Percentiles rank a stretch among this genome's conserved stretches.
Evolutionary conservation across 2,888 invertebrate species (phyloP).

Genomic region (Ecdyonurus torrentis): DNA sequence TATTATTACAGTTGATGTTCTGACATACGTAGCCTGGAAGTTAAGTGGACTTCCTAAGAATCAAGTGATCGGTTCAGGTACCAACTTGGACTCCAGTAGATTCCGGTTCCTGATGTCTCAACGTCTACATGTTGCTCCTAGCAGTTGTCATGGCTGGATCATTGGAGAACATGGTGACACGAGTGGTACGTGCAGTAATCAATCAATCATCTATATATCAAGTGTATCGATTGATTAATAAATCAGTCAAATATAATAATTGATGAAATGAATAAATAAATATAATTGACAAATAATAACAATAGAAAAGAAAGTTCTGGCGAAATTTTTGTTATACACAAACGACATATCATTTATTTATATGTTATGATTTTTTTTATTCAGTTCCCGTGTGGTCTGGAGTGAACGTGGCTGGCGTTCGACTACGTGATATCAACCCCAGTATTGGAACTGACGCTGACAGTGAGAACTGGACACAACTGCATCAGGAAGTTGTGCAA

Average conservation of each 20-base stretch:
- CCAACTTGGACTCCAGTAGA: conserved; percentile 81
- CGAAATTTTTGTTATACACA: too few species aligned
- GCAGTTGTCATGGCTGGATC: conserved; percentile 81
- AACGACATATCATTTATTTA: too few species aligned
- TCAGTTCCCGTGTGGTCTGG: conserved; percentile 86
- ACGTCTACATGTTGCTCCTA: conserved; percentile 60
- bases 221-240: too few species aligned
- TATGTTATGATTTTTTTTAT: too few species aligned
- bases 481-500: conserved; percentile 67
- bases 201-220: too few species aligned
- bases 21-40: conserved; percentile 92
- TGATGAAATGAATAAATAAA: background rate
- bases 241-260: background rate
- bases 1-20: conserved; percentile 62
- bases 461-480: conserved; percentile 57
- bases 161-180: conserved; percentile 91
- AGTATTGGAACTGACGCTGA: conserved; percentile 53
- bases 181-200: conserved; percentile 37
- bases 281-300: background rate
- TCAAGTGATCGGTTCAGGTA: conserved; percentile 81
- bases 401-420: conserved; percentile 79
- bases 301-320: too few species aligned
- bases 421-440: conserved; percentile 60
- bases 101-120: conserved; percentile 80
- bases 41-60: conserved; percentile 75